Evolutionary conservation across 1,140 invertebrate genomes (phyloP).

Genomic region (Carposina sasakii): DNA sequence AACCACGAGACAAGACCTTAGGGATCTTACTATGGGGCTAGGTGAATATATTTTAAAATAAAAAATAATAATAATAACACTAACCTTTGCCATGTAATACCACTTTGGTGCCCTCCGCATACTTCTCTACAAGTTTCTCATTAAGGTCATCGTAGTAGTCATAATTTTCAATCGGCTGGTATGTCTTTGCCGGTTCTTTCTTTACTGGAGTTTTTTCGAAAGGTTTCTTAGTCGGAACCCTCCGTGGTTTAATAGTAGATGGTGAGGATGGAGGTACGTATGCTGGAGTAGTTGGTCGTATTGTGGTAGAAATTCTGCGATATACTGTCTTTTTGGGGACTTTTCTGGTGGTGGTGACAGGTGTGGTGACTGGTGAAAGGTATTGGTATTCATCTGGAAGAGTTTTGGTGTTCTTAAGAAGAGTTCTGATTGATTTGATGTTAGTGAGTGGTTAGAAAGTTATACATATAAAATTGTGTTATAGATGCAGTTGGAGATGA

Average conservation of each 20-base stretch:
- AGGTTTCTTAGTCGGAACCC: slow-evolving; percentile 40
- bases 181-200: slow-evolving; percentile 36
- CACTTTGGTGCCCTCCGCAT: slow-evolving; percentile 74
- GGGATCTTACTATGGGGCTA: no score
- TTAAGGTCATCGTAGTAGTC: slow-evolving; percentile 81
- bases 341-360: slow-evolving; percentile 32
- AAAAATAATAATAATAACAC: slow-evolving; percentile 12
- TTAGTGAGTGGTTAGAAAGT: not conserved
- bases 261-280: slow-evolving; percentile 16
- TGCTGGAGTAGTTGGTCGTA: slow-evolving; percentile 25
- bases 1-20: no score
- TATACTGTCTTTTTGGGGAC: slow-evolving; percentile 40
- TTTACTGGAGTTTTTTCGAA: slow-evolving; percentile 46
- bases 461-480: no score
- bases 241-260: slow-evolving; percentile 31
- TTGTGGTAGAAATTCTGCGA: slow-evolving; percentile 49
- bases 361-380: slow-evolving; percentile 45
- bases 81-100: slow-evolving; percentile 70
- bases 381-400: slow-evolving; percentile 63
- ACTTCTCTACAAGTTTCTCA: slow-evolving; percentile 72
- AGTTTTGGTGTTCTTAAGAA: not conserved
- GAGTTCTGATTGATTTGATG: not conserved
- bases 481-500: no score
- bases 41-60: no score
- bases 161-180: slow-evolving; percentile 72